phyloP scores from a whole-genome alignment of 2,113 vertebrate genomes.

The Oncorhynchus tshawytscha region DNA sequence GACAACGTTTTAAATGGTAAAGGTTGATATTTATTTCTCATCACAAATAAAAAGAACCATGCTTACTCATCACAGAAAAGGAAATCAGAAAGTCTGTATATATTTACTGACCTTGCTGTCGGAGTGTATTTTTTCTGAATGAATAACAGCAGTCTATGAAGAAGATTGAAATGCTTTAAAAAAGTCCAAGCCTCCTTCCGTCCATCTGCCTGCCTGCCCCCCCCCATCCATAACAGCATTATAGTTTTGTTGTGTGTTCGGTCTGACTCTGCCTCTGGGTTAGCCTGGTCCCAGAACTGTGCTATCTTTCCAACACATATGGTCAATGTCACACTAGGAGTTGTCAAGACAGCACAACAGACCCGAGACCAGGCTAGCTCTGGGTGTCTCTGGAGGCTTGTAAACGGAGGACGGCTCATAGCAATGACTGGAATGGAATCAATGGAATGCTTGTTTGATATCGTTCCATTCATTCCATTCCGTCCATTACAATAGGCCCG shows the following conservation, averaged over 20 bases:
- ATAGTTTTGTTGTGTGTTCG: slow-evolving; percentile 27
- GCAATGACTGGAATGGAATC: background rate
- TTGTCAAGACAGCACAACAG: no score
- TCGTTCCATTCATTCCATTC: no score
- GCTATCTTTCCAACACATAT: no score
- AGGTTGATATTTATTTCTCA: slow-evolving; percentile 80
- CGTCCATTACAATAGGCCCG: no score
- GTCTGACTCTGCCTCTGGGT: slow-evolving; percentile 10
- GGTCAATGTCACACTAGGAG: no score
- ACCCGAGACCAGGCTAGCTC: background rate
- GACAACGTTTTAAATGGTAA: slow-evolving; percentile 72
- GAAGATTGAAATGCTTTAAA: slow-evolving; percentile 71
- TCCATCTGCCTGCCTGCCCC: background rate
- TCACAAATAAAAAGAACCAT: slow-evolving; percentile 82
- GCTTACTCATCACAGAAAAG: slow-evolving; percentile 79
- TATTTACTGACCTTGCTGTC: slow-evolving; percentile 55
- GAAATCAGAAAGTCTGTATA: slow-evolving; percentile 51
- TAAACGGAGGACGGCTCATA: background rate
- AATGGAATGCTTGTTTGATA: no score
- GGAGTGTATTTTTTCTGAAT: slow-evolving; percentile 48
- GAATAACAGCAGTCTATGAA: slow-evolving; percentile 76
- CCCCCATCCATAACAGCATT: slow-evolving; percentile 28
- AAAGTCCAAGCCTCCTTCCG: slow-evolving; percentile 62
- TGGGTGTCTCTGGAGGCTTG: background rate
- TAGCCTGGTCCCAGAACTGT: no score